Base-by-base conservation (phyloP, 2,113 vertebrate species). In the Zingel zingel region DNA sequence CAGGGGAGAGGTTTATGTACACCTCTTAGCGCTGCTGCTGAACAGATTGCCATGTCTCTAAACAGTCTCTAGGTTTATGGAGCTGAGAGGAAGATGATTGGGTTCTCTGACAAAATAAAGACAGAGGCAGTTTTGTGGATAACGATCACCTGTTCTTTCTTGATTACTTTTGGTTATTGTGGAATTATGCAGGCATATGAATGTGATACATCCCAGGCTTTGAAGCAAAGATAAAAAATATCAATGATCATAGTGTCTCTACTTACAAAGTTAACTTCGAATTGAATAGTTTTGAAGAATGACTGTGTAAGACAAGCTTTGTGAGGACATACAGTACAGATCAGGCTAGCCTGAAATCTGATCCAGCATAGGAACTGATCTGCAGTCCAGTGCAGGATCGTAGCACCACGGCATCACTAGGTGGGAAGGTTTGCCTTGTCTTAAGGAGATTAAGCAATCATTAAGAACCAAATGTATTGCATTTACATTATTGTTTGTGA, bases 121-220 rank as follows among this genome's bases (percentile, higher is more conserved):
- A 73, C 45, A 75, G 56, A 71, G 27, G 30, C 54, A 58, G 43
- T 56, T 79, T 83, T 82, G 84, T 70, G 57, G 77, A 77, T 86
- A 90, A 88, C 67, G 47, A 86, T 74, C 11, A 3, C 33, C 21
- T 53, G 58, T 58, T 69, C 30, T 45, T 39, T 33, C 30, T 63
- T 82, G 56, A 67, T 80, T 86, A 45, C 25, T 39, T 82, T 57
- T 43, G 65, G 54, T 86, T 66, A 13, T 54, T 74, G 45, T 33
- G 56, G 45, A 74, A 33, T 19, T n/a, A 9, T 25, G 25, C 63
- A 72, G 59, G 64, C 39, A n/a, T 77, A 6, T 36, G 65, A 76
- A 25, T 63, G 1, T 45, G 66, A 76, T 48, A 15, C 21, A 8
- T 27, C 21, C 23, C 12, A 2, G 18, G 12, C 30, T 63, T 23